phyloP scores from a whole-genome alignment of 2,113 vertebrate genomes.

The Cyprinodon variegatus region DNA sequence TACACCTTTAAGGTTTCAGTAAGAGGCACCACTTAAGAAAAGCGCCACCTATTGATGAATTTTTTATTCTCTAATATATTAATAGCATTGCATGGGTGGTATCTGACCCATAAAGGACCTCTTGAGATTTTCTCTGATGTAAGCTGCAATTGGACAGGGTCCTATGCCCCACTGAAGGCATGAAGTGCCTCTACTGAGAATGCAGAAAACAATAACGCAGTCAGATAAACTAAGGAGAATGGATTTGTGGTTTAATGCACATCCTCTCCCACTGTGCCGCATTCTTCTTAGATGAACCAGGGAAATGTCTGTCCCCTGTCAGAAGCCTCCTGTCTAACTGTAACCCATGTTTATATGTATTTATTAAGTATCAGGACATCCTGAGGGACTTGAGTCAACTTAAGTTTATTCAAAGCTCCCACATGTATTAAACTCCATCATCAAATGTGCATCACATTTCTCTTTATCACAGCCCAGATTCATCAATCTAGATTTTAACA shows the following conservation, averaged over 20 bases:
- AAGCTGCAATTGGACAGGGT: neutral
- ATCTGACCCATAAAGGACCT: neutral
- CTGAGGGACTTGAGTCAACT: slow-evolving; percentile 17
- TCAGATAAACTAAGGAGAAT: slow-evolving; percentile 64
- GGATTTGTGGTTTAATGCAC: slow-evolving; percentile 49
- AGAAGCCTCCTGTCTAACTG: slow-evolving; percentile 1
- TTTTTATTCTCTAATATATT: neutral
- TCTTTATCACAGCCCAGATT: neutral
- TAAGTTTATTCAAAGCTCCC: slow-evolving; percentile 7
- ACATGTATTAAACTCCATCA: slow-evolving; percentile 4
- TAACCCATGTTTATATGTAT: neutral
- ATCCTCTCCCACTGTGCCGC: neutral
- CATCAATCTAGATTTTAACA: neutral
- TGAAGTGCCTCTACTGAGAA: neutral
- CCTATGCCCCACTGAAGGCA: neutral
- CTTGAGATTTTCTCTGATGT: neutral
- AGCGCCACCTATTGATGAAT: neutral
- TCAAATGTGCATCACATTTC: neutral
- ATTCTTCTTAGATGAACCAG: slow-evolving; percentile 13
- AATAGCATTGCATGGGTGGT: neutral
- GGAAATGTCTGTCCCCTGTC: slow-evolving; percentile 6
- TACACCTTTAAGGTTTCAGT: neutral
- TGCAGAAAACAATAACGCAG: slow-evolving; percentile 19
- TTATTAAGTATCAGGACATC: slow-evolving; percentile 23
- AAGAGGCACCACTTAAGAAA: neutral